Evolutionary conservation across 37 sponge, comb jelly and placozoan genomes (phyloP).

Genomic region (Hormiphora californensis): DNA sequence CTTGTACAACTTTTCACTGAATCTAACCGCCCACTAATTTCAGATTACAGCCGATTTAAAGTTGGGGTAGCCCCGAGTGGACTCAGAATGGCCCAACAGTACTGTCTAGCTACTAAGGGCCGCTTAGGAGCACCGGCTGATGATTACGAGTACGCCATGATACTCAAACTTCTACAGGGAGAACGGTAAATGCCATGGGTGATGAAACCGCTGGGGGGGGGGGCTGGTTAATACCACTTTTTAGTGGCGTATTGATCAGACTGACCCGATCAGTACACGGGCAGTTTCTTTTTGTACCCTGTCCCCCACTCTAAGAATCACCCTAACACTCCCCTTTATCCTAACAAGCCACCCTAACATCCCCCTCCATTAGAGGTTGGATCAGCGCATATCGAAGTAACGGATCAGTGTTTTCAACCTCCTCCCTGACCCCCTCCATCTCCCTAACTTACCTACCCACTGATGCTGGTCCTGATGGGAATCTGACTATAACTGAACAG

Average conservation of each 20-base stretch:
- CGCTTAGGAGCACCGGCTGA: slow-evolving; percentile 11
- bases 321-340: background rate
- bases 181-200: too few relatives aligned
- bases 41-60: slow-evolving; percentile 44
- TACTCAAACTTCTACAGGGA: slow-evolving; percentile 37
- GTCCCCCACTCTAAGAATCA: too few relatives aligned
- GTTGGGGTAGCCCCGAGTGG: background rate
- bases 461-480: slow-evolving; percentile 7
- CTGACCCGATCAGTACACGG: too few relatives aligned
- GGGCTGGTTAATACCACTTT: too few relatives aligned
- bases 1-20: background rate
- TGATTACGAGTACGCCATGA: slow-evolving; percentile 22
- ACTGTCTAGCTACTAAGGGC: slow-evolving; percentile 24
- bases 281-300: too few relatives aligned
- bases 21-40: background rate
- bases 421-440: background rate
- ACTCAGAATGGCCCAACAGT: background rate
- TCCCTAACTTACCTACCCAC: background rate
- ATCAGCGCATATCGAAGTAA: slow-evolving; percentile 7
- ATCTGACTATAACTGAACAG: background rate
- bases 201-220: too few relatives aligned
- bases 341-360: background rate
- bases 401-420: background rate
- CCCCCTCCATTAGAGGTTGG: background rate
- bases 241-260: too few relatives aligned